These are phyloP conservation scores for Porites cylindrica DNA, from an alignment of 92 coral and sea anemone species.

Conservation along the genomic window DNA sequence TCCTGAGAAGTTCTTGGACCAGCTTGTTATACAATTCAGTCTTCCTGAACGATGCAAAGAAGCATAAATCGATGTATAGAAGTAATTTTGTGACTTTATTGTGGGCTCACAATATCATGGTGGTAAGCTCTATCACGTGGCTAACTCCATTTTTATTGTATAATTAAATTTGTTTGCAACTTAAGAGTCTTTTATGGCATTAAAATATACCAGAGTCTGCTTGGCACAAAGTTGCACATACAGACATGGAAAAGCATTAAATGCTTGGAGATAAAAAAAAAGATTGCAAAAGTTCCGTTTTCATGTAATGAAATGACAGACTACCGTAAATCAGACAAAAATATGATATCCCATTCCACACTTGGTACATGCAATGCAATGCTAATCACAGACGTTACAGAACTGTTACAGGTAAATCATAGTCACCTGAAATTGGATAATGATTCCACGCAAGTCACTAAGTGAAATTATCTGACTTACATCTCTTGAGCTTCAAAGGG, in stretches of 20 bases:
- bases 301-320: neutral
- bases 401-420: neutral
- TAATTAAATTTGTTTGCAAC: conserved; percentile 38
- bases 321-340: neutral
- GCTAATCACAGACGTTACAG: conserved; percentile 12
- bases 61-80: no score
- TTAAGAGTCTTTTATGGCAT: conserved; percentile 36
- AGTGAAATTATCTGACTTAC: conserved; percentile 4
- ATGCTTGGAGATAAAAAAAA: no score
- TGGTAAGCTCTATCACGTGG: conserved; percentile 3
- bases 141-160: conserved; percentile 17
- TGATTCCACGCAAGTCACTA: neutral
- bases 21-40: no score
- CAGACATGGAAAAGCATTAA: neutral
- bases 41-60: no score
- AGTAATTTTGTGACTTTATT: no score
- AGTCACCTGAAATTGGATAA: neutral
- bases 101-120: neutral
- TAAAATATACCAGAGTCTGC: conserved; percentile 34
- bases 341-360: conserved; percentile 1
- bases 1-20: no score
- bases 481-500: neutral
- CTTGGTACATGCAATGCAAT: conserved; percentile 1
- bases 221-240: conserved; percentile 16
- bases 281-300: neutral